Percentiles rank a stretch among this genome's conserved stretches.
Conservation (phyloP, 1,140 invertebrate genomes). For the Brachionus plicatilis region DNA sequence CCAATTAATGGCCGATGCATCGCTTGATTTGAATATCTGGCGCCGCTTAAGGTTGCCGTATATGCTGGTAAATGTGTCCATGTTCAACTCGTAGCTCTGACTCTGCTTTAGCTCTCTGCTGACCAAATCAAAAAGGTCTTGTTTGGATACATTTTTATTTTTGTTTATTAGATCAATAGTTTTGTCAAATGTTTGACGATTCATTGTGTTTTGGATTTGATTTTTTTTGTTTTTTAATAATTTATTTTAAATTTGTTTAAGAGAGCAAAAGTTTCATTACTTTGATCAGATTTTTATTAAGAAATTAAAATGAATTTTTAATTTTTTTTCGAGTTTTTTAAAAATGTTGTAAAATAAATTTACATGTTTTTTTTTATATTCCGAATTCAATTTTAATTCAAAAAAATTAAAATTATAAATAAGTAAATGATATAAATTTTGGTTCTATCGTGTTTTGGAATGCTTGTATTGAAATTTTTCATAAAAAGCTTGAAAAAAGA, state of each 20-base stretch:
- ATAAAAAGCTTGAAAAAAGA: too few species aligned
- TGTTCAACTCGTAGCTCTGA: not conserved
- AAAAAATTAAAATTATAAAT: too few species aligned
- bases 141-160: not conserved
- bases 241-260: not conserved
- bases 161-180: slow-evolving; percentile 20
- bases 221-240: not conserved
- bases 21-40: slow-evolving; percentile 34
- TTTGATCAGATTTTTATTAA: not conserved
- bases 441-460: too few species aligned
- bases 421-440: too few species aligned
- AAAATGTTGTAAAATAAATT: too few species aligned
- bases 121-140: not conserved
- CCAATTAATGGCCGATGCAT: slow-evolving; percentile 18
- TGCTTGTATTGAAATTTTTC: too few species aligned
- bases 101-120: not conserved
- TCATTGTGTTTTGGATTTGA: not conserved
- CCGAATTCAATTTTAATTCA: too few species aligned
- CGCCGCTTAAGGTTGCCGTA: slow-evolving; percentile 7
- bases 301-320: too few species aligned
- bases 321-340: too few species aligned
- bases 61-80: slow-evolving; percentile 34
- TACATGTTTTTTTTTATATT: too few species aligned
- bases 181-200: slow-evolving; percentile 17
- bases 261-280: not conserved